Evolutionary conservation across 2,113 vertebrate genomes (phyloP), one percentile per base, ranked within the genome.

Genomic region (Psophia crepitans): DNA sequence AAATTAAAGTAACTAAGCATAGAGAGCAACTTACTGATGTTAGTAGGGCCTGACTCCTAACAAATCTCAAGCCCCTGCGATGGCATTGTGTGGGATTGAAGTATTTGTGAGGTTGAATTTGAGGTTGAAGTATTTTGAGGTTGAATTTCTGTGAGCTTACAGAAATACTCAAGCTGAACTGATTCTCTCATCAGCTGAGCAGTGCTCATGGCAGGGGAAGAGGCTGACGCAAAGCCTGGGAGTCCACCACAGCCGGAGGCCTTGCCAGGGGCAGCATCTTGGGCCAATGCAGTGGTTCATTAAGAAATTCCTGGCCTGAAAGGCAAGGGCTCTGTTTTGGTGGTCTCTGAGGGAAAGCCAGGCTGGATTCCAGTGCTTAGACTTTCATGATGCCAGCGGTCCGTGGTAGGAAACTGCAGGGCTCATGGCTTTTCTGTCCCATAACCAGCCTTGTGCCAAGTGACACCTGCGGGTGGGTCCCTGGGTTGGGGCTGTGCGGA

Each of bases 361-460:
- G 63, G 64, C 24, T 64, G 27, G 53, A 43, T 9, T 51, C 17
- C 23, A 64, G 23, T 39, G 35, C 54, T 60, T 51, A 51, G 19
- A 43, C 3, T 43, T 82, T 19, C 14, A 11, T 26, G 0, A 20
- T 51, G 49, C 23, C 33, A 69, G 23, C 33, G 30, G 15, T 51
- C 60, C 85, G 8, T n/a, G 27, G 23, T 75, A 23, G 44, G 15
- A 85, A 90, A 32, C 24, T 30, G 18, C 3, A 33, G 2, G 8
- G 8, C 57, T 46, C 10, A 9, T n/a, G 33, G 28, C 15, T 74
- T 30, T 78, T 78, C 35, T 70, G 23, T 54, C 53, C 26, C 6
- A 2, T 60, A 56, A 56, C 26, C 15, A 69, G 48, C 46, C 28
- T 44, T 26, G 48, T 0, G 0, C 32, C 1, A 0, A 22, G 19